A percentile compares a stretch with the other conserved stretches of the same genome.
These are phyloP conservation scores for Homarus americanus DNA, from an alignment of 1,140 invertebrate genomes.

Conservation along the genomic window DNA sequence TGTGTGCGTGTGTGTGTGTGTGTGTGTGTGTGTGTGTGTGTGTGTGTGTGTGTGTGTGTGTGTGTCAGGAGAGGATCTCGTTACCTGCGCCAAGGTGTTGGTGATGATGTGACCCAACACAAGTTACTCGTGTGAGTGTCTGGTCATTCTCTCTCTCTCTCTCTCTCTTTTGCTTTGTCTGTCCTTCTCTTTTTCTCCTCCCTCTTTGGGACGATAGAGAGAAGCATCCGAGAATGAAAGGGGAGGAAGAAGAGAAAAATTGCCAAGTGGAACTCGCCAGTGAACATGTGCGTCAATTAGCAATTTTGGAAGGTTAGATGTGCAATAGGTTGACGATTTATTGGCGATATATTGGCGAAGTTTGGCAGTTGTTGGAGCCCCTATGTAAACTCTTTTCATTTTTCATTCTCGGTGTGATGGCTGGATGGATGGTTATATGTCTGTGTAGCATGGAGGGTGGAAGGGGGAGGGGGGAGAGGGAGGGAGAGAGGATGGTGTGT, in stretches of 20 bases:
- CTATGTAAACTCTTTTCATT: too few species aligned
- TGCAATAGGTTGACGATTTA: neutral
- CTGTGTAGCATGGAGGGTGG: neutral
- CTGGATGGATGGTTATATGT: neutral
- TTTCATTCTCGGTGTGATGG: neutral
- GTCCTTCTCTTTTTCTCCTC: neutral
- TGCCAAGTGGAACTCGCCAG: neutral
- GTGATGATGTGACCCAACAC: neutral
- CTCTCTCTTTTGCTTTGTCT: neutral
- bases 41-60: neutral
- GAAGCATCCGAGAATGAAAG: neutral
- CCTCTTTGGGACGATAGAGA: neutral
- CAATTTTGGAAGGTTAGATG: neutral
- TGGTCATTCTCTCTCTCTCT: neutral
- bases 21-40: neutral
- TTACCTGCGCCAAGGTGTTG: neutral
- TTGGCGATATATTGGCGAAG: neutral
- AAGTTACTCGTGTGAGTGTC: neutral
- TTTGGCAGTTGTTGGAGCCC: too few species aligned
- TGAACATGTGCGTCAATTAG: neutral
- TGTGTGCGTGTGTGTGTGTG: neutral
- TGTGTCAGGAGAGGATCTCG: too few species aligned
- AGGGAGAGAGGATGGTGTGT: too few species aligned
- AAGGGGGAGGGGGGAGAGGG: too few species aligned
- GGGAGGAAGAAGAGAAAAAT: neutral